Evolutionary conservation across 2,888 invertebrate genomes (phyloP).

Genomic region (Apomyelois bistriatella): DNA sequence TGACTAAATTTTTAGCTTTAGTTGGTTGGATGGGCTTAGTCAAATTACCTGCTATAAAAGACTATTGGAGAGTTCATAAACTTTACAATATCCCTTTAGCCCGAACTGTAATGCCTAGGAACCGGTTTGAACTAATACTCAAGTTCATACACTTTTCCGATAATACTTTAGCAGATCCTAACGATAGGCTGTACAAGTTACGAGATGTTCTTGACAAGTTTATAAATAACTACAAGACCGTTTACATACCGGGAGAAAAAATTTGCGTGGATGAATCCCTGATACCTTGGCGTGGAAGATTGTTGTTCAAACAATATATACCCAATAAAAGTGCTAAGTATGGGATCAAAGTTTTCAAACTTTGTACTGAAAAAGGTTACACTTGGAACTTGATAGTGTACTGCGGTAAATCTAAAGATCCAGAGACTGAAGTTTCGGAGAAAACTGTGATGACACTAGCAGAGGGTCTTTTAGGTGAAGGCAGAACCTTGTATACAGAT

Average conservation of each 20-base stretch:
- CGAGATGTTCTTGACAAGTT: slow-evolving; percentile 20
- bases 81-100: slow-evolving; percentile 23
- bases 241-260: slow-evolving; percentile 19
- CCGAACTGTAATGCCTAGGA: slow-evolving; percentile 22
- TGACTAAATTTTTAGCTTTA: slow-evolving; percentile 19
- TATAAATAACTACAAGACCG: slow-evolving; percentile 20
- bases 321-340: slow-evolving; percentile 31
- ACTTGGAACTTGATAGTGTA: not conserved
- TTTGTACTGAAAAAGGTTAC: too few relatives aligned
- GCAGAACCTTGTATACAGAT: slow-evolving; percentile 21
- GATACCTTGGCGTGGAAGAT: slow-evolving; percentile 32
- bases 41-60: slow-evolving; percentile 23
- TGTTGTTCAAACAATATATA: slow-evolving; percentile 37
- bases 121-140: slow-evolving; percentile 21
- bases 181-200: slow-evolving; percentile 9
- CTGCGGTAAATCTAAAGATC: not conserved
- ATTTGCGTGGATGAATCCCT: slow-evolving; percentile 18
- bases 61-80: slow-evolving; percentile 25
- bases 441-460: too few relatives aligned
- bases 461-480: too few relatives aligned
- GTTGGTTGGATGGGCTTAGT: slow-evolving; percentile 18
- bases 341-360: slow-evolving; percentile 21
- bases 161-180: slow-evolving; percentile 16
- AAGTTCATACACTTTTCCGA: slow-evolving; percentile 22
- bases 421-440: too few relatives aligned